Evolutionary conservation across 2,888 invertebrate genomes (phyloP).

Genomic region (Volucella inflata): DNA sequence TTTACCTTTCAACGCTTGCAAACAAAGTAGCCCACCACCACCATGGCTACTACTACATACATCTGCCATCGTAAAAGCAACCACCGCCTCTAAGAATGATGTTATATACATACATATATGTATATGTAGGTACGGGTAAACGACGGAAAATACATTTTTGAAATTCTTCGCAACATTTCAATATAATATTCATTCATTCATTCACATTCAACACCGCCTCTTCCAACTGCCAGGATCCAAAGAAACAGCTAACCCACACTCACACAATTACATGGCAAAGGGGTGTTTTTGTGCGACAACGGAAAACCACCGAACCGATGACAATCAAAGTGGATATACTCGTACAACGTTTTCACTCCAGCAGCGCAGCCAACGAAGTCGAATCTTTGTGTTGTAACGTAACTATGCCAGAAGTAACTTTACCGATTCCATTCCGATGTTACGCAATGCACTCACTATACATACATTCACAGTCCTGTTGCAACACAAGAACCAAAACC

Average conservation of each 20-base stretch:
- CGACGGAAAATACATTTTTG: slow-evolving; percentile 74
- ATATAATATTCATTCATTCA: slow-evolving; percentile 72
- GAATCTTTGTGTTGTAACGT: background rate
- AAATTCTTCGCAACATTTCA: slow-evolving; percentile 76
- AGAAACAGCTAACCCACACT: background rate
- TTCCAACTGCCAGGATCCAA: slow-evolving; percentile 35
- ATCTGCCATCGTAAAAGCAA: slow-evolving; percentile 20
- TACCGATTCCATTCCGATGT: slow-evolving; percentile 52
- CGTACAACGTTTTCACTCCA: slow-evolving; percentile 1
- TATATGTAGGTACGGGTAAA: slow-evolving; percentile 27
- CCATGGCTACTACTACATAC: background rate
- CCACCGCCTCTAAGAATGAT: slow-evolving; percentile 55
- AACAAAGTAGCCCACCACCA: slow-evolving; percentile 65
- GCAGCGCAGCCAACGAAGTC: slow-evolving; percentile 20
- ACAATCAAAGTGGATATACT: slow-evolving; percentile 20
- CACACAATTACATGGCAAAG: slow-evolving; percentile 27
- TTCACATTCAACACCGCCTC: slow-evolving; percentile 45
- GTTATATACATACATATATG: background rate
- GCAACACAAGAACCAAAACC: slow-evolving; percentile 44
- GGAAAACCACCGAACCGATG: slow-evolving; percentile 65
- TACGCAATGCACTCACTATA: slow-evolving; percentile 70
- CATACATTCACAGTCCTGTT: slow-evolving; percentile 32
- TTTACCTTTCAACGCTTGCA: slow-evolving; percentile 72
- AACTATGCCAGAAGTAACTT: slow-evolving; percentile 65
- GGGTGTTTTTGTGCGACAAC: slow-evolving; percentile 14